Evolutionary conservation across 2,888 invertebrate species (phyloP).

Genomic region (Dromius quadrimaculatus): DNA sequence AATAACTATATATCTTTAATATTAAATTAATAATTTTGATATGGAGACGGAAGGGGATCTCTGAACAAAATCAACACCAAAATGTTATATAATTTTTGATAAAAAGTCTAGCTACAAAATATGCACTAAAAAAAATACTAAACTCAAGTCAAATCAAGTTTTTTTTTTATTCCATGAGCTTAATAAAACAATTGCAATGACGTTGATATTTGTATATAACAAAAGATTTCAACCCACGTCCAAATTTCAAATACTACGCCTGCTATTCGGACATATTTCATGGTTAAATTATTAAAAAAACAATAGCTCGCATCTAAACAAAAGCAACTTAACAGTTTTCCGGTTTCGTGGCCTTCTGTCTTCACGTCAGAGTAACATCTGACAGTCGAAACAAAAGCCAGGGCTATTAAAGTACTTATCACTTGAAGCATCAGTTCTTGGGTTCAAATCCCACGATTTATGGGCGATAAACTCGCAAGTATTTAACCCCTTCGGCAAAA

Average conservation of each 20-base stretch:
- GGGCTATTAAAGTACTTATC: constrained; percentile 25
- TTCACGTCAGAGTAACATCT: constrained; percentile 18
- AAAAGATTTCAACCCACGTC: constrained; percentile 20
- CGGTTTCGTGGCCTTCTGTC: constrained; percentile 29
- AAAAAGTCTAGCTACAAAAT: too few species aligned
- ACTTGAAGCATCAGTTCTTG: constrained; percentile 12
- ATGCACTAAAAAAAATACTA: too few species aligned
- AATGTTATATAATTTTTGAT: too few species aligned
- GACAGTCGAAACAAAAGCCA: constrained; percentile 24
- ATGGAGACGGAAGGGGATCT: too few species aligned
- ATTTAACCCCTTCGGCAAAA: constrained; percentile 9
- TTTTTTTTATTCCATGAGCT: too few species aligned
- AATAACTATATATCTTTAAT: too few species aligned
- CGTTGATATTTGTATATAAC: not conserved
- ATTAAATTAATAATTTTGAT: too few species aligned
- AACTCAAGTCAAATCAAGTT: too few species aligned
- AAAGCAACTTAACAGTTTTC: constrained; percentile 18
- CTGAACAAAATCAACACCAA: too few species aligned
- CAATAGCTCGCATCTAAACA: constrained; percentile 24
- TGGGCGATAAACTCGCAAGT: constrained; percentile 11
- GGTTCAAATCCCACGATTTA: constrained; percentile 25
- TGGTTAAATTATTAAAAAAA: constrained; percentile 28
- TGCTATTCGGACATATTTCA: constrained; percentile 20
- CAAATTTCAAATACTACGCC: constrained; percentile 16
- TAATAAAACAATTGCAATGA: not conserved